Evolutionary conservation across 2,113 vertebrate genomes (phyloP), one percentile per base, ranked within the genome.

Genomic region (Cynocephalus volans): DNA sequence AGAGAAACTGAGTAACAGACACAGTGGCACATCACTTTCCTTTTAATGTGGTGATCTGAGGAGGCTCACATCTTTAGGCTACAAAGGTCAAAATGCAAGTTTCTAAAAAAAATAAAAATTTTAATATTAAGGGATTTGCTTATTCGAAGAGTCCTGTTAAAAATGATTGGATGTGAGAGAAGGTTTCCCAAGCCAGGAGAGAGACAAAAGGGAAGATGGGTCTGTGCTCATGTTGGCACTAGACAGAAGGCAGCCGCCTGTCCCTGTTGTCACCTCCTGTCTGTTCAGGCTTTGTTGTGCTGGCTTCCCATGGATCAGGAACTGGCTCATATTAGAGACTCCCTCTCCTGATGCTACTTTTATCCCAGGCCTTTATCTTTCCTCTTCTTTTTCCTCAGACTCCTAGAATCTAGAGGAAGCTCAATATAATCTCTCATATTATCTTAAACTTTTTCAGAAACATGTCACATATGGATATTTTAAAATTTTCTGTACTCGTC

Each of bases 201-300:
- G 81, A 79, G 50, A 72, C 48, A 77, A n/a, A 77, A 69, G 60
- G 81, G n/a, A 82, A 85, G 62, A 67, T 58, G 50, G 6, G 15
- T 77, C 41, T 93, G 54, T 82, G 70, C 93, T 90, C 80, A 58
- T 48, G 88, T 77, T 92, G 90, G 70, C 94, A 10, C 4, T 67
- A 76, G 77, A 64, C 96, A 95, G 89, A 96, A 85, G 89, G 89
- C 45, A 23, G 73, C 93, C 96, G 87, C 80, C 96, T 96, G 96
- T 85, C n/a, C 58, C 9, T 0, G 19, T 89, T 90, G 89, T 96
- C 89, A 69, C 70, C 75, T 90, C 62, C 75, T 80, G 41, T 93
- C 81, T 95, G 65, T 69, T 65, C 87, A 69, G 3, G 36, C 72
- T 89, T 52, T 12, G 0, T 76, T 93, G 67, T 41, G 28, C 77